Conservation (phyloP, 2,797 vertebrate genomes). For the Mallotus villosus region DNA sequence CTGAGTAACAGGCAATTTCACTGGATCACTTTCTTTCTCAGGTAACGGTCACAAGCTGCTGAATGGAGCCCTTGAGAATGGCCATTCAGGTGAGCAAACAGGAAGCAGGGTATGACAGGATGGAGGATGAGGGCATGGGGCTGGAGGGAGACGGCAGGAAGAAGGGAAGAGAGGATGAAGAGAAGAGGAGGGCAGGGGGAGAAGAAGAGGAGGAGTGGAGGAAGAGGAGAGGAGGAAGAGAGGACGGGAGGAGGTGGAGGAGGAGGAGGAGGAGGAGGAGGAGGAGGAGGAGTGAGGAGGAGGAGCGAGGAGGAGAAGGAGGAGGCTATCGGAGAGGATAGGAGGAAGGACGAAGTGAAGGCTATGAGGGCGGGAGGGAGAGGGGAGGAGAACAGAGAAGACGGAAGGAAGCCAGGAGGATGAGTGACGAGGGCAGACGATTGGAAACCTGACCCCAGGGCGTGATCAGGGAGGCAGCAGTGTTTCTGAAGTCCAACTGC, state of each 20-base stretch:
- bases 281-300: no score
- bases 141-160: background rate
- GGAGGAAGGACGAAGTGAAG: no score
- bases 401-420: constrained; percentile 46
- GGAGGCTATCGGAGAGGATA: no score
- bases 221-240: no score
- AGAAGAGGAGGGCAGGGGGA: background rate
- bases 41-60: constrained; percentile 74
- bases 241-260: no score
- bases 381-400: background rate
- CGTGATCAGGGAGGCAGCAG: background rate
- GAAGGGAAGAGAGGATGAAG: no score
- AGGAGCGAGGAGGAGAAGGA: no score
- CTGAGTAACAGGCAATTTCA: background rate
- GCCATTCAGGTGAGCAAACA: constrained; percentile 57
- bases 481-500: background rate
- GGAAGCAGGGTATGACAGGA: background rate
- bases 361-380: no score
- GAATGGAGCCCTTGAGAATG: constrained; percentile 56
- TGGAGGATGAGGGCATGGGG: background rate
- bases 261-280: no score
- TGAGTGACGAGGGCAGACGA: background rate
- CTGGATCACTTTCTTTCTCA: constrained; percentile 30
- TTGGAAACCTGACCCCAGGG: background rate
- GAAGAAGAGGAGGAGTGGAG: background rate